Evolutionary conservation across 2,113 vertebrate species (phyloP).

Genomic region (Pollimyrus isidori): DNA sequence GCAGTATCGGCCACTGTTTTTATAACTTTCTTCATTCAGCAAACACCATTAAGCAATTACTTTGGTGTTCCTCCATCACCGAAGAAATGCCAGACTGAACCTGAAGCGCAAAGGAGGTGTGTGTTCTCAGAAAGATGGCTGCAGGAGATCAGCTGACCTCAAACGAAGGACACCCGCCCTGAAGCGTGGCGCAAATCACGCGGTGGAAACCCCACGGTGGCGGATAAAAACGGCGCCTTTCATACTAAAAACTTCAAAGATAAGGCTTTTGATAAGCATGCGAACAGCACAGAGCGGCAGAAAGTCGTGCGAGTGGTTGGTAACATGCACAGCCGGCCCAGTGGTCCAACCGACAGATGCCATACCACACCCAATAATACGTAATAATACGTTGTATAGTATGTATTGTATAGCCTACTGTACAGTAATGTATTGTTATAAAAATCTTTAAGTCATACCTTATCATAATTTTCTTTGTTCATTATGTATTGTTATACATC

Average conservation of each 20-base stretch:
- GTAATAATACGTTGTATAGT: too few relatives aligned
- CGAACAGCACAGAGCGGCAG: conserved; percentile 5
- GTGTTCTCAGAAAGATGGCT: background rate
- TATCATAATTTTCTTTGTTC: too few relatives aligned
- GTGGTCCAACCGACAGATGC: conserved; percentile 6
- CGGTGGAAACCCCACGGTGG: background rate
- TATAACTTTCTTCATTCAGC: background rate
- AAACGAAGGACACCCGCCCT: background rate
- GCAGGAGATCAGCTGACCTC: background rate
- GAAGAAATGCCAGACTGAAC: background rate
- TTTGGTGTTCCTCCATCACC: background rate
- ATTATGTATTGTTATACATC: too few relatives aligned
- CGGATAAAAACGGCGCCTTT: conserved; percentile 13
- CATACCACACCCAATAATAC: too few relatives aligned
- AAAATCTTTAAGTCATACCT: too few relatives aligned
- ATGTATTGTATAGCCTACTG: too few relatives aligned
- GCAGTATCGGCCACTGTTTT: background rate
- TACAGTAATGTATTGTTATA: too few relatives aligned
- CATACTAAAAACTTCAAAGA: conserved; percentile 16
- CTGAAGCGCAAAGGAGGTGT: background rate
- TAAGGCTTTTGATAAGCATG: conserved; percentile 23
- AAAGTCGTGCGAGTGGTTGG: background rate
- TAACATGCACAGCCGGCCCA: background rate
- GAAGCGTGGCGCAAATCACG: conserved; percentile 10
- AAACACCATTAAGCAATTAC: background rate